Evolutionary conservation across 2,113 vertebrate species (phyloP), one percentile per base, ranked within the genome.

Genomic region (Sander vitreus): DNA sequence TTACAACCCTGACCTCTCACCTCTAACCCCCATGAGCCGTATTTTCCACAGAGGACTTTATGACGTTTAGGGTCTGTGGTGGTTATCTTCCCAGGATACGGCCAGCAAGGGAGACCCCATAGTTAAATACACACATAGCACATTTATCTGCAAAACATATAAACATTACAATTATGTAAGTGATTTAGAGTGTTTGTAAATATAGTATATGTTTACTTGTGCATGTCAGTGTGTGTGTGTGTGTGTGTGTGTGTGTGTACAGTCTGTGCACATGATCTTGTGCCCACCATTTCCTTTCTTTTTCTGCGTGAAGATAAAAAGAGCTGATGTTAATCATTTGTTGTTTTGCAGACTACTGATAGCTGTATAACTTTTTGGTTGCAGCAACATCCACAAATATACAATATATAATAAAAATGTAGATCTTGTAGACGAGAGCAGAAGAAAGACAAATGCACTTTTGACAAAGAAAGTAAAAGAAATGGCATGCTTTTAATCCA

Each of bases 21-120:
- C 78, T 83, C 57, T 85, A 23, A 88, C 72, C 89, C 80, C 75
- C 45, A 19, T 25, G 88, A 81, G 74, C 55, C 63, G 1, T 23
- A 91, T 89, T 92, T 94, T 93, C 93, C 93, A 88, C 84, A n/a
- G 64, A 51, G 78, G 65, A 79, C 54, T 63, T 53, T 65, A 66
- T 25, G 30, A 76, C 68, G 81, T 54, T 63, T 75, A 43, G 19
- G 67, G 80, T 76, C 83, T 71, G 64, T 6, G 55, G 58, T 87
- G 76, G 75, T 83, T 84, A 86, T 93, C 92, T 93, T 93, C 91
- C 90, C 92, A 93, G 87, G 90, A 80, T 85, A 87, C 27, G 4
- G 53, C 54, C 59, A 69, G 62, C 6, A 33, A 72, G 65, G 70
- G 63, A 72, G 33, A 62, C 67, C 88, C 75, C 63, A 12, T 27